Evolutionary conservation across 2,113 vertebrate species (phyloP).

Genomic region (Casuarius casuarius): DNA sequence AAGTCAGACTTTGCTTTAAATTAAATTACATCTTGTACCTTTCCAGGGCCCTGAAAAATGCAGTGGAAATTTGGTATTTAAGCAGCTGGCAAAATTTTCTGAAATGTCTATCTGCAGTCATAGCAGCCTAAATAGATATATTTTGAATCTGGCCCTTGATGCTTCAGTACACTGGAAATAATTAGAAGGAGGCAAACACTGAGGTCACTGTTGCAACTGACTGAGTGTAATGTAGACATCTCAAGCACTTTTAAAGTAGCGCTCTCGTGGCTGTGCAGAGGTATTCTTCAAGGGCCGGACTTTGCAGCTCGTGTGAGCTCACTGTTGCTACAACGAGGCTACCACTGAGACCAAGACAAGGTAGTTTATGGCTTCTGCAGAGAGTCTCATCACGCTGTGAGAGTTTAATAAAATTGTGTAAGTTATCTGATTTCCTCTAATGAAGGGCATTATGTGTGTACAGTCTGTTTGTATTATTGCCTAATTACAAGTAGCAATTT

Average conservation of each 20-base stretch:
- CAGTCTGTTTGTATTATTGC: neutral
- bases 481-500: conserved; percentile 17
- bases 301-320: neutral
- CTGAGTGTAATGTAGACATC: neutral
- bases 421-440: neutral
- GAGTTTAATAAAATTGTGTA: neutral
- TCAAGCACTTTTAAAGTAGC: neutral
- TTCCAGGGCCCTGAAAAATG: neutral
- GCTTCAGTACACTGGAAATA: neutral
- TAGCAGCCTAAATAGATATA: neutral
- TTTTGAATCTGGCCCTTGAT: neutral
- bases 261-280: neutral
- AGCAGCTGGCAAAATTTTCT: neutral
- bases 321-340: neutral
- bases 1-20: neutral
- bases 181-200: neutral
- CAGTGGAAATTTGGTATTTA: neutral
- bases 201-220: neutral
- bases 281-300: neutral
- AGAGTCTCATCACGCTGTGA: neutral
- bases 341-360: neutral
- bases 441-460: neutral
- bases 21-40: neutral
- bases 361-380: neutral
- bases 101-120: neutral